Evolutionary conservation across 2,113 vertebrate species (phyloP).

Genomic region (Tetrax tetrax): DNA sequence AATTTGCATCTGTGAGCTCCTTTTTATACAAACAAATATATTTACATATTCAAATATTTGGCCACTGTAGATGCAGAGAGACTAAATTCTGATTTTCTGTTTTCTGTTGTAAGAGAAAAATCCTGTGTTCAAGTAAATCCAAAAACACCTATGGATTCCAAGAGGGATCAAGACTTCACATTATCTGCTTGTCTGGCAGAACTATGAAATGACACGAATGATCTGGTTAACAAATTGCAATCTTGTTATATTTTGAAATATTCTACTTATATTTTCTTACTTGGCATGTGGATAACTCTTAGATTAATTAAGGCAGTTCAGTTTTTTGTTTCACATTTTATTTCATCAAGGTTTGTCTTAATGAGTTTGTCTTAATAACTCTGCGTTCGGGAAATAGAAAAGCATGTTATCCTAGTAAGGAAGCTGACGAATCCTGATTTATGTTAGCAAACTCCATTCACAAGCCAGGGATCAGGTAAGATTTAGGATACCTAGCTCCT

Average conservation of each 20-base stretch:
- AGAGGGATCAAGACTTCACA: not conserved
- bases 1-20: not conserved
- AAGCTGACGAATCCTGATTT: not conserved
- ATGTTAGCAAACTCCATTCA: not conserved
- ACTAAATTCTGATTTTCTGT: not conserved
- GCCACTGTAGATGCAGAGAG: not conserved
- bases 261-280: not conserved
- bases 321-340: not conserved
- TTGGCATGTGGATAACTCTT: not conserved
- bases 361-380: not conserved
- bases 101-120: not conserved
- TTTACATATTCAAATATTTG: not conserved
- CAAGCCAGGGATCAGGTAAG: not conserved
- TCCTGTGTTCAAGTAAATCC: not conserved
- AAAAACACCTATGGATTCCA: not conserved
- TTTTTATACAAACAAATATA: not conserved
- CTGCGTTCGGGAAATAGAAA: not conserved
- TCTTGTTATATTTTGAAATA: not conserved
- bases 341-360: not conserved
- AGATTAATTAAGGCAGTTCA: not conserved
- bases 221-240: not conserved
- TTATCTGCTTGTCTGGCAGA: not conserved
- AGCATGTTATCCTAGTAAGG: not conserved
- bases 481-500: not conserved
- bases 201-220: not conserved